phyloP scores from a whole-genome alignment of 2,888 invertebrate genomes.

The Pomacea canaliculata region DNA sequence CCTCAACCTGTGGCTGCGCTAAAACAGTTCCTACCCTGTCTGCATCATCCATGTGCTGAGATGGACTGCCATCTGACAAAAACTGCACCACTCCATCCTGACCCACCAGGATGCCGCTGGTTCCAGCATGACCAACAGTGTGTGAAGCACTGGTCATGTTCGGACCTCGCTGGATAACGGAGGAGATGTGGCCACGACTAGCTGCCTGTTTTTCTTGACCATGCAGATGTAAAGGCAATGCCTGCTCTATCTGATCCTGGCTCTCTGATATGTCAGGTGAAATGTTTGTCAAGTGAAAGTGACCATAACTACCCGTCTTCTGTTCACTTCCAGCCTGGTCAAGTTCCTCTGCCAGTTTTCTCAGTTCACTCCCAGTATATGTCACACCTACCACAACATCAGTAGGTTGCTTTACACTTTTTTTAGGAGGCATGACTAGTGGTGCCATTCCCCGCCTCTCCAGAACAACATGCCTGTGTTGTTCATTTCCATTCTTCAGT shows the following conservation, averaged over 20 bases:
- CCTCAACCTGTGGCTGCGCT: background rate
- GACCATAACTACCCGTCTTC: background rate
- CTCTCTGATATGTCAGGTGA: background rate
- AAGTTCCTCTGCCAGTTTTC: background rate
- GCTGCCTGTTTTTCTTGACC: slow-evolving; percentile 9
- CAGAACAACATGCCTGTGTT: background rate
- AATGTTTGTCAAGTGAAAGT: background rate
- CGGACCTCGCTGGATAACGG: slow-evolving; percentile 26
- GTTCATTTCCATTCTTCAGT: background rate
- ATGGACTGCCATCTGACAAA: slow-evolving; percentile 22
- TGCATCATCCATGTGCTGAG: background rate
- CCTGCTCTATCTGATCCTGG: slow-evolving; percentile 8
- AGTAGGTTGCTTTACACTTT: background rate
- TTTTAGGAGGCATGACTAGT: background rate
- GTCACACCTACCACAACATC: background rate
- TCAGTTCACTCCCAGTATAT: background rate
- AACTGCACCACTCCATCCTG: slow-evolving; percentile 26
- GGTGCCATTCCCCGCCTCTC: background rate
- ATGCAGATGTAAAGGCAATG: slow-evolving; percentile 25
- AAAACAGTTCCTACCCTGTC: background rate
- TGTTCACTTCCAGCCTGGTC: slow-evolving; percentile 2
- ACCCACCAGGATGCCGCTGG: background rate
- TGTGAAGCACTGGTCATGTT: slow-evolving; percentile 1
- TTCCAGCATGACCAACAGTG: background rate
- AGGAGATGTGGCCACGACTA: slow-evolving; percentile 22